Percentiles rank a stretch among this genome's conserved stretches.
Conservation (phyloP, 2,797 vertebrate species). For the Enteromius afrohamiltoni region DNA sequence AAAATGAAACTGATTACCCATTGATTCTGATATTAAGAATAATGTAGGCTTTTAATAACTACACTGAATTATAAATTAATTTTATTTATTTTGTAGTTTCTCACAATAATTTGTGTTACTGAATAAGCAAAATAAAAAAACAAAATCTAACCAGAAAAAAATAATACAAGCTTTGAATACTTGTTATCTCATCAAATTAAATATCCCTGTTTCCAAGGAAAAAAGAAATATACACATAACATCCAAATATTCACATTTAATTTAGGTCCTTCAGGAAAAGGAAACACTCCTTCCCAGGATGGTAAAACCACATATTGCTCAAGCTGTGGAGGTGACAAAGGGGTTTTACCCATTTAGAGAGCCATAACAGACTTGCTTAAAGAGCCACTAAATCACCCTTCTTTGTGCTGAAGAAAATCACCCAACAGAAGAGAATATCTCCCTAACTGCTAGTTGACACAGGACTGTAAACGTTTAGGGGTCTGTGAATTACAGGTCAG, state of each 20-base stretch:
- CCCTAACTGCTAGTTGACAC: slow-evolving; percentile 66
- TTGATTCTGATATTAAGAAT: background rate
- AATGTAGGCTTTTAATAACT: background rate
- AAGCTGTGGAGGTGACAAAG: slow-evolving; percentile 41
- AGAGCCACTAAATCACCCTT: slow-evolving; percentile 56
- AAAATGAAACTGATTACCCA: background rate
- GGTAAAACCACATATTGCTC: slow-evolving; percentile 41
- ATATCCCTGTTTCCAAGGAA: background rate
- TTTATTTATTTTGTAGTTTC: background rate
- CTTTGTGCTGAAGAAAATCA: slow-evolving; percentile 61
- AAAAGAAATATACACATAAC: background rate
- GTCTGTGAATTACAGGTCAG: slow-evolving; percentile 29
- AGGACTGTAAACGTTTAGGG: slow-evolving; percentile 2
- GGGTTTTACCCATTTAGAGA: slow-evolving; percentile 50
- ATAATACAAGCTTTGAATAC: background rate
- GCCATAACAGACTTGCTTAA: slow-evolving; percentile 55
- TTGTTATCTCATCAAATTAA: background rate
- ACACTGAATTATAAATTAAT: background rate
- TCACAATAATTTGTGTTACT: background rate
- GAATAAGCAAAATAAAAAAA: background rate
- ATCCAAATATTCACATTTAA: slow-evolving; percentile 9
- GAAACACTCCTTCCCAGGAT: slow-evolving; percentile 44
- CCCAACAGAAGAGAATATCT: slow-evolving; percentile 63
- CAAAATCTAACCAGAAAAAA: background rate
- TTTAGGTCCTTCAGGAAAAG: slow-evolving; percentile 38